Percentiles rank a stretch among this genome's conserved stretches.
These are phyloP conservation scores for Dendrolimus pini DNA, from an alignment of 2,888 invertebrate species.

Conservation along the genomic window DNA sequence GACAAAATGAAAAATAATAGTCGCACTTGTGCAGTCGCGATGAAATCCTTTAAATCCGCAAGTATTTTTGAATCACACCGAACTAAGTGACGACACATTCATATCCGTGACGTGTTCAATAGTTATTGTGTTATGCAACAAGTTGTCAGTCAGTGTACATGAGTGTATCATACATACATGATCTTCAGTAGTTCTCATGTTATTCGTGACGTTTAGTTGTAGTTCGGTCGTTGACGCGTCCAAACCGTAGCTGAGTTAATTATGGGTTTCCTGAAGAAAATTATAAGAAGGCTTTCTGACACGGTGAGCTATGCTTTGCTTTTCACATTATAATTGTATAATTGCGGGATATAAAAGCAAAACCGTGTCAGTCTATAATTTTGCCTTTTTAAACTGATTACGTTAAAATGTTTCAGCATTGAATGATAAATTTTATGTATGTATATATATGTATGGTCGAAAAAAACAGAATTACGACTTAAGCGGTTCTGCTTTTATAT, in stretches of 20 bases:
- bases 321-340: background rate
- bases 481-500: no score
- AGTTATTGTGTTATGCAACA: conserved; percentile 32
- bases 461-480: no score
- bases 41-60: background rate
- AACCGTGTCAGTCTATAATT: no score
- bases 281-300: conserved; percentile 18
- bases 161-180: background rate
- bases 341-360: no score
- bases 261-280: conserved; percentile 20
- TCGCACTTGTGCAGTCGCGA: no score
- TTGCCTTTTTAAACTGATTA: no score
- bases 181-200: conserved; percentile 2
- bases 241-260: background rate
- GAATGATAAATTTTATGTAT: no score
- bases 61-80: background rate
- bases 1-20: no score
- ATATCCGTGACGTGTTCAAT: conserved; percentile 25
- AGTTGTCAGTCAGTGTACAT: conserved; percentile 1
- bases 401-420: no score
- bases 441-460: no score
- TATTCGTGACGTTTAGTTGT: conserved; percentile 2
- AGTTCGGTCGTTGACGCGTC: no score
- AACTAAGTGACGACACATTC: conserved; percentile 21
- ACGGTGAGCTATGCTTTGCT: conserved; percentile 16